phyloP scores from a whole-genome alignment of 2,888 invertebrate species.

The Drosophila siamana region DNA sequence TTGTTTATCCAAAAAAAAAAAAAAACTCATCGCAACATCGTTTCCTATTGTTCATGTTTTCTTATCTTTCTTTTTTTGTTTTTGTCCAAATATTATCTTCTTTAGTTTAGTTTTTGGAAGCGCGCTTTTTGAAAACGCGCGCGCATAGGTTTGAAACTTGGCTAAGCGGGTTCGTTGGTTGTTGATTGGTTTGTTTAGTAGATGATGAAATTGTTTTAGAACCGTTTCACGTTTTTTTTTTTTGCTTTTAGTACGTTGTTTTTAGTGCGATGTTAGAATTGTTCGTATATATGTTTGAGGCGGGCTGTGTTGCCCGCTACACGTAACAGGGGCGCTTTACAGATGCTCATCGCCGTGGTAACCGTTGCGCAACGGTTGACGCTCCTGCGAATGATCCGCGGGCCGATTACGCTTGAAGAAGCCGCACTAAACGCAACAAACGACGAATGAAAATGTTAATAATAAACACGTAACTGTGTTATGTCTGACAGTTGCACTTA shows the following conservation, averaged over 20 bases:
- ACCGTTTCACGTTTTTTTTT: conserved; percentile 27
- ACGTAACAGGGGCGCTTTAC: conserved; percentile 84
- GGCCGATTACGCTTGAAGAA: conserved; percentile 97
- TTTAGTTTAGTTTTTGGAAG: conserved; percentile 29
- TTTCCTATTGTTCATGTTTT: conserved; percentile 12
- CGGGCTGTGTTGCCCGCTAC: conserved; percentile 19
- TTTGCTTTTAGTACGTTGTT: conserved; percentile 49
- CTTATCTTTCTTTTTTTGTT: conserved; percentile 20
- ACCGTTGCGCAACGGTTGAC: conserved; percentile 92
- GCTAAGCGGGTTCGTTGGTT: conserved; percentile 43
- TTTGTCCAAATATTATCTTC: conserved; percentile 14
- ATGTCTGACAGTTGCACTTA: conserved; percentile 83
- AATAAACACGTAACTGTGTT: no score
- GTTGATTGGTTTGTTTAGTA: conserved; percentile 53
- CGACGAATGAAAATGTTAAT: conserved; percentile 1
- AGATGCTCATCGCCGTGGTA: conserved; percentile 91
- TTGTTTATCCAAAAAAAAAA: conserved; percentile 33
- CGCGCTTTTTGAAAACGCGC: conserved; percentile 16
- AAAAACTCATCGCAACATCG: conserved; percentile 50
- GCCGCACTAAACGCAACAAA: conserved; percentile 89
- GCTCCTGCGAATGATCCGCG: conserved; percentile 90
- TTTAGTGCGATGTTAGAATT: conserved; percentile 70
- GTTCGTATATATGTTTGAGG: conserved; percentile 48
- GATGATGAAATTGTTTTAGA: conserved; percentile 24
- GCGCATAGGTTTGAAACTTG: conserved; percentile 48